phyloP scores from a whole-genome alignment of 2,888 invertebrate species.

The Coelinius sp. region DNA sequence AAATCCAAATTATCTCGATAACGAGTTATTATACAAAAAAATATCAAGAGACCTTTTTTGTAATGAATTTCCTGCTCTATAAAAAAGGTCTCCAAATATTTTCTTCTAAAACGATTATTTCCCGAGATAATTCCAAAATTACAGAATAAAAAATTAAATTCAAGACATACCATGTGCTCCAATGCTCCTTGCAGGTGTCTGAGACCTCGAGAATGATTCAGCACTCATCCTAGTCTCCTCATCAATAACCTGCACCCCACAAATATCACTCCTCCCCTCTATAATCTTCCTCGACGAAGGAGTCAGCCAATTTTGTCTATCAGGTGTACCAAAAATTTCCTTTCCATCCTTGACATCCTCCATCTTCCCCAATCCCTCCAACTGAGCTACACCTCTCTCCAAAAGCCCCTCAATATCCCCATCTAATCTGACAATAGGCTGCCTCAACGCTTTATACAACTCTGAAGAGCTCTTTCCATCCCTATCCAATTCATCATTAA shows the following conservation, averaged over 20 bases:
- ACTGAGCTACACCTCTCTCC: constrained; percentile 32
- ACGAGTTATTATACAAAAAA: too few species aligned
- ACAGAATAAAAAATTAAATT: constrained; percentile 19
- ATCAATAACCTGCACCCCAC: constrained; percentile 71
- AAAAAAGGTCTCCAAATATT: too few species aligned
- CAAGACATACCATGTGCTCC: constrained; percentile 63
- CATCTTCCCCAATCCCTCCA: constrained; percentile 47
- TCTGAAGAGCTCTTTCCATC: constrained; percentile 51
- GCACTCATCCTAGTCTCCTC: constrained; percentile 74
- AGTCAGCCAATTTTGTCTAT: constrained; percentile 65
- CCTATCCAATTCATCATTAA: constrained; percentile 51
- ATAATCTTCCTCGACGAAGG: constrained; percentile 60
- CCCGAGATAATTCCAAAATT: background rate
- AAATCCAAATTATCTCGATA: too few species aligned
- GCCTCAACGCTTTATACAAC: constrained; percentile 60
- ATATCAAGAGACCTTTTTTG: too few species aligned
- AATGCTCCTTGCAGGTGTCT: constrained; percentile 68
- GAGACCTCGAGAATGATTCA: constrained; percentile 67
- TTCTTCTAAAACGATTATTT: too few species aligned
- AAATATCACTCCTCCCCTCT: constrained; percentile 58
- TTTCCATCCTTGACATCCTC: constrained; percentile 52
- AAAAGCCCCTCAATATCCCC: constrained; percentile 41
- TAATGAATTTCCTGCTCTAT: too few species aligned
- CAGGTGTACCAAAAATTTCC: constrained; percentile 44
- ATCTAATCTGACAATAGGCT: constrained; percentile 50